phyloP scores from a whole-genome alignment of 2,888 invertebrate genomes.

The Chesias legatella region DNA sequence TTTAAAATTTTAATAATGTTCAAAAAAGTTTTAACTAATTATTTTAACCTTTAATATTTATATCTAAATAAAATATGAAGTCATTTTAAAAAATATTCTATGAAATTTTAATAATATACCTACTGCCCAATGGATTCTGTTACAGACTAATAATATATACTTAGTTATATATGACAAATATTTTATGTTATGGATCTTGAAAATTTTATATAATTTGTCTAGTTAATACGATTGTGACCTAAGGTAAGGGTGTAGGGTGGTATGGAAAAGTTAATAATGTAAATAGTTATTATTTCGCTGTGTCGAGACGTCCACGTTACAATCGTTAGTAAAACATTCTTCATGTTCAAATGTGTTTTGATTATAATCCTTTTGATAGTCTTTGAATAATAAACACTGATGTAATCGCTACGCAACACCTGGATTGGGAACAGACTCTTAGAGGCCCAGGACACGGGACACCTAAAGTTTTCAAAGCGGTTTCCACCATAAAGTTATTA shows the following conservation, averaged over 20 bases:
- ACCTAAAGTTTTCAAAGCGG: too few species aligned
- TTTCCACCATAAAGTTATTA: too few species aligned
- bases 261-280: constrained; percentile 43
- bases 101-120: too few species aligned
- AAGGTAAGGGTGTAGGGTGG: constrained; percentile 31
- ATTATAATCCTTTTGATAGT: constrained; percentile 27
- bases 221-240: background rate
- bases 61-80: background rate
- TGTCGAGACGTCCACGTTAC: constrained; percentile 75
- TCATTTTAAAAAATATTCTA: too few species aligned
- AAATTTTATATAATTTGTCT: background rate
- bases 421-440: too few species aligned
- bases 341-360: constrained; percentile 65
- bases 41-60: constrained; percentile 3
- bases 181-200: background rate
- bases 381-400: too few species aligned
- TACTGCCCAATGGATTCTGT: too few species aligned
- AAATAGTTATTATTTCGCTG: constrained; percentile 66
- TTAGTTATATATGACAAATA: background rate
- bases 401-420: too few species aligned
- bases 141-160: background rate
- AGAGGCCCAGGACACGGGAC: too few species aligned
- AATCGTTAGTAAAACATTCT: constrained; percentile 72
- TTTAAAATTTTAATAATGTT: constrained; percentile 14
- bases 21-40: constrained; percentile 4